Conservation (phyloP, 92 coral and sea anemone genomes). For the Palythoa grandiflora region DNA sequence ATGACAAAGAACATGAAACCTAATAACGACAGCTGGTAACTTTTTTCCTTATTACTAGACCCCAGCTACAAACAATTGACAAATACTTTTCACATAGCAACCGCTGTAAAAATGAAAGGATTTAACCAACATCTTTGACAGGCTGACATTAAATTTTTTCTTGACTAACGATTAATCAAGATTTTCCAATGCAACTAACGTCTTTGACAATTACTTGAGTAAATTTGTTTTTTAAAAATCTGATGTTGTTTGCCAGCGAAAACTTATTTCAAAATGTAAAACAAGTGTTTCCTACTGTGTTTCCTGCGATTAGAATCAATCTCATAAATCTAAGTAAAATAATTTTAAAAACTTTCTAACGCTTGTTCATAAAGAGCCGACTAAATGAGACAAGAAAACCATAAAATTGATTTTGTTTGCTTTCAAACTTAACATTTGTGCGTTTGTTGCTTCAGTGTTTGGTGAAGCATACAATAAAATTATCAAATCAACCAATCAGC, state of each 20-base stretch:
- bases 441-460: slow-evolving; percentile 28
- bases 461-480: slow-evolving; percentile 32
- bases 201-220: neutral
- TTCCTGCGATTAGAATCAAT: neutral
- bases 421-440: slow-evolving; percentile 26
- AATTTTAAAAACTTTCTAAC: neutral
- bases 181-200: neutral
- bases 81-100: too few relatives aligned
- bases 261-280: neutral
- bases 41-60: too few relatives aligned
- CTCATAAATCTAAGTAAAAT: neutral
- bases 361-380: neutral
- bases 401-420: slow-evolving; percentile 43
- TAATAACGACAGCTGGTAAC: too few relatives aligned
- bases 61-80: too few relatives aligned
- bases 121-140: too few relatives aligned
- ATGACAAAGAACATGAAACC: too few relatives aligned
- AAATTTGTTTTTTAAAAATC: neutral
- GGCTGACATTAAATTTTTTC: too few relatives aligned
- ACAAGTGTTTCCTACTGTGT: neutral
- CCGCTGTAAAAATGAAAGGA: too few relatives aligned
- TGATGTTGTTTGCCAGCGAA: neutral
- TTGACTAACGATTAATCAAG: neutral
- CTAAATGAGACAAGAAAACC: neutral
- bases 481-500: slow-evolving; percentile 31